Evolutionary conservation across 35 echinoderm and acorn worm species (phyloP), one percentile per base, ranked within the genome.

Genomic region (Apostichopus japonicus): DNA sequence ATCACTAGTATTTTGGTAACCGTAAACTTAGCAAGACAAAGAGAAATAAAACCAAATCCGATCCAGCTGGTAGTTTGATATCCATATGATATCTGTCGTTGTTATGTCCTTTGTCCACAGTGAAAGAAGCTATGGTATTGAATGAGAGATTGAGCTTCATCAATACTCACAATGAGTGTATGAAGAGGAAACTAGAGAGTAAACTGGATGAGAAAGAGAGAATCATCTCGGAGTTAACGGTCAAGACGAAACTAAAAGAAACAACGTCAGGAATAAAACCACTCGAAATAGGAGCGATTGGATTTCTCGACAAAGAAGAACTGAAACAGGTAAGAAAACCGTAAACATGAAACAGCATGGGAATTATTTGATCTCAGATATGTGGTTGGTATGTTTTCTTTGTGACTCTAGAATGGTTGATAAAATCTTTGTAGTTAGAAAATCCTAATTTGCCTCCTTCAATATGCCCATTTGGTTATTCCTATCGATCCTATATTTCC

Each of bases 121-220:
- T 91, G 1, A 91, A 91, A 23, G 90, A 91, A 67, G 90, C 90
- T 5, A 79, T 10, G 17, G 52, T 79, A 56, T 23, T 91, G 72
- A 91, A 79, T 15, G 58, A 79, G 11, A 52, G 90, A 53, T 67
- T 78, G 54, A 91, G 54, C 24, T 77, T 78, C 77, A 79, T 91
- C 52, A 91, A 79, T 5, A n/a, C 71, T 79, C 90, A 91, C 15
- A 72, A 91, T 55, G 6, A 11, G 0, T 91, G 72, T 59, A 10
- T 56, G 44, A 91, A 78, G 16, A 10, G 90, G 58, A 55, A 91
- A 24, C 53, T 78, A 3, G 76, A 91, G 76, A 58, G 70, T 56
- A 77, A 79, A 24, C 17, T 91, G 16, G 90, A 59, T n/a, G 27
- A 78, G 2, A 91, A 91, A 58, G 76, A 78, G 71, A 91, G 76